phyloP scores from a whole-genome alignment of 2,113 vertebrate genomes.

The Himantopus leucocephalus region DNA sequence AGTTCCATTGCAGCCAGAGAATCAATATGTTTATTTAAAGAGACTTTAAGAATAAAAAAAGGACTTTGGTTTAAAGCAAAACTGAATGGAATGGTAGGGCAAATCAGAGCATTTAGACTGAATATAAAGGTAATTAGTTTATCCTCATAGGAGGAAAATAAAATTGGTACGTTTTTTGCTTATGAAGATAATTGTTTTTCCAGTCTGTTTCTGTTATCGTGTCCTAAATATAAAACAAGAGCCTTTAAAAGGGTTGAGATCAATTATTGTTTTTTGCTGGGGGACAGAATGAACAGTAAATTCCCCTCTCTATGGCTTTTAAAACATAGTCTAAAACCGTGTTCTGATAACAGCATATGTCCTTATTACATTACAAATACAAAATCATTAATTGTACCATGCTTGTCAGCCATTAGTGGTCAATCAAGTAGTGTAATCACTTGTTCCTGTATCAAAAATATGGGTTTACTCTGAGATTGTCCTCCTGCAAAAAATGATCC shows the following conservation, averaged over 20 bases:
- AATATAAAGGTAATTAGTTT: slow-evolving; percentile 27
- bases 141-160: not conserved
- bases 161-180: not conserved
- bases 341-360: not conserved
- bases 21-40: slow-evolving; percentile 87
- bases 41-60: slow-evolving; percentile 79
- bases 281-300: not conserved
- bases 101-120: not conserved
- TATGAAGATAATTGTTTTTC: not conserved
- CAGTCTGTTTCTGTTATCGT: not conserved
- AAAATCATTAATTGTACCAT: not conserved
- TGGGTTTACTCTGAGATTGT: not conserved
- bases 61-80: slow-evolving; percentile 72
- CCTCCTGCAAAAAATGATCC: not conserved
- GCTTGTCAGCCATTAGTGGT: not conserved
- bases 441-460: not conserved
- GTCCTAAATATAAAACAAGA: not conserved
- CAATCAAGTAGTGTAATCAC: not conserved
- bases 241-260: slow-evolving; percentile 19
- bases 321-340: not conserved
- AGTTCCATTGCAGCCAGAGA: slow-evolving; percentile 70
- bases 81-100: slow-evolving; percentile 12
- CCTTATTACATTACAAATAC: not conserved
- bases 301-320: not conserved
- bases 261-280: not conserved